Evolutionary conservation across 2,888 invertebrate genomes (phyloP), one percentile per base, ranked within the genome.

Genomic region (Eupsilia transversa): DNA sequence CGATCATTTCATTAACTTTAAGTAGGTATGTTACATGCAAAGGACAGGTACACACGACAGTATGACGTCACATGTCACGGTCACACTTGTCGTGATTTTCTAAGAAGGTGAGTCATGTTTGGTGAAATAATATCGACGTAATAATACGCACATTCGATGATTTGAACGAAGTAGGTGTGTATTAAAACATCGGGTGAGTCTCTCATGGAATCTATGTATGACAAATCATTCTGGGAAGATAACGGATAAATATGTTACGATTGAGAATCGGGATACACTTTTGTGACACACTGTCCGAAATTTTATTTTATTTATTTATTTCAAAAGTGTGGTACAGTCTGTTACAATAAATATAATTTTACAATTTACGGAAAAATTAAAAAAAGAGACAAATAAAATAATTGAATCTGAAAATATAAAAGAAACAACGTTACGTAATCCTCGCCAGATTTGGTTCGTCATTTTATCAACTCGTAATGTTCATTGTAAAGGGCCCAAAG

Each of bases 31-130:
- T 33, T 57, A 33, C 60, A 65, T 33, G 17, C 38, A 74, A 54
- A 72, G 52, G 35, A 77, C 75, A 74, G 69, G 70, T 82, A 67
- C 35, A 70, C 30, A 46, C 54, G 69, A 69, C n/a, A 38, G 27
- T 68, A 68, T 81, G 71, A 84, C 74, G 81, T 84, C 81, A 81
- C 84, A 46, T 69, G 65, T 75, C 78, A 82, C 43, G 83, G 80
- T 67, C 83, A 74, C 49, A 59, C 54, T 57, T 73, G 72, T 27
- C 72, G 64, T 83, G 59, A 80, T 80, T 83, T 83, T 83, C 84
- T 72, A 72, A 80, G 83, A 77, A 83, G 57, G 65, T 80, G 74
- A 80, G 30, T 83, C 83, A 83, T 38, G 14, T 10, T 57, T 3
- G 56, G 63, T 60, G 59, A 76, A 80, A 75, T 66, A 80, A 54